Evolutionary conservation across 2,888 invertebrate genomes (phyloP), one percentile per base, ranked within the genome.

Genomic region (Gari tellinella): DNA sequence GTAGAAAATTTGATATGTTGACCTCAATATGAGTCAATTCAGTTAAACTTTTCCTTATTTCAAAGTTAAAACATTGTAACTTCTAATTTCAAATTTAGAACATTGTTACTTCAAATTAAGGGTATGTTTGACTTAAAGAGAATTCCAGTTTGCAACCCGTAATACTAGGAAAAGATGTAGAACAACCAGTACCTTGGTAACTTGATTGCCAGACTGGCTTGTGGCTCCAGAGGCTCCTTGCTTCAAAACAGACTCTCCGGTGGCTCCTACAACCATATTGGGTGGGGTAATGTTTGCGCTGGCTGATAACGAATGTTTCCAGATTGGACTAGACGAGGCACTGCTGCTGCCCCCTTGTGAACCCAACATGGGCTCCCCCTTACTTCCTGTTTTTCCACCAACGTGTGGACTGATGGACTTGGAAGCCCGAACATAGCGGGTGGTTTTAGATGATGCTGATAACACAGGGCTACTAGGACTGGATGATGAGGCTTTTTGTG

Each of bases 221-320:
- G 23, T 21, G 17, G 62, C 37, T 14, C 37, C 60, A 2, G 25
- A 19, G 3, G 43, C 53, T 10, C 31, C 31, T 7, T 31, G 31
- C 31, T 4, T 31, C 4, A 7, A 10, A 10, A 31, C 53, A 17
- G 57, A 48, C n/a, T 80, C 82, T 5, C 83, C 84, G 25, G 82
- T 72, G n/a, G 85, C 85, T 8, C 86, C 86, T 19, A 91, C 86
- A 21, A 92, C 90, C 12, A 92, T 90, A 79, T 92, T 92, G 23
- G 93, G 92, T n/a, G 93, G 92, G 40, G 89, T 85, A 52, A 88
- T 85, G 67, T 86, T 83, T 56, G 83, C 70, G 63, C 83, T 76
- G 26, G 93, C 84, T n/a, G 92, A 88, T 45, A 91, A 55, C 94
- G 94, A 89, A 94, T 94, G 94, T 91, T 96, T 96, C 14, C 80